Conservation (phyloP, 2,888 invertebrate species). For the Smittia sp. region DNA sequence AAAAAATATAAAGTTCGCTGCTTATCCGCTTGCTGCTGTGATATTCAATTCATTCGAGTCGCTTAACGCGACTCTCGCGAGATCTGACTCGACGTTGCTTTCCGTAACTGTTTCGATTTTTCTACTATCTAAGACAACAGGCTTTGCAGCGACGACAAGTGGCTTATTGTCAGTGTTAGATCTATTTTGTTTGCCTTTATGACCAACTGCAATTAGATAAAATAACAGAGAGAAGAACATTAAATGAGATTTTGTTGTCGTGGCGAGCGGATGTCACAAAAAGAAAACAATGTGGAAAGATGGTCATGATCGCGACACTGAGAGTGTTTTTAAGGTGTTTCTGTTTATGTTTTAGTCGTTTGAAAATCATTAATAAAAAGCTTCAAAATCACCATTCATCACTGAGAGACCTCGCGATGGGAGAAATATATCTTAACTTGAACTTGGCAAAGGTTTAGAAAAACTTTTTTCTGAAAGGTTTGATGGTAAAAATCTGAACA, state of each 20-base stretch:
- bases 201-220: slow-evolving; percentile 40
- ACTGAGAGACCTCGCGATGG: too few species aligned
- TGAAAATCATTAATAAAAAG: too few species aligned
- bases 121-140: slow-evolving; percentile 29
- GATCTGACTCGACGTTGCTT: slow-evolving; percentile 32
- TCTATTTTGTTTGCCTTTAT: slow-evolving; percentile 34
- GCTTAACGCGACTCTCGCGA: slow-evolving; percentile 44
- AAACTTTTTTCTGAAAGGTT: too few species aligned
- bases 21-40: slow-evolving; percentile 45
- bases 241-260: neutral
- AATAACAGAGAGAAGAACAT: slow-evolving; percentile 32
- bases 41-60: slow-evolving; percentile 49
- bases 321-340: neutral
- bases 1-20: neutral
- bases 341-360: neutral
- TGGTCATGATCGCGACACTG: neutral
- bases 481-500: too few species aligned
- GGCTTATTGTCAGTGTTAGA: slow-evolving; percentile 31
- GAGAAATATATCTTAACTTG: too few species aligned
- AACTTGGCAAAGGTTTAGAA: too few species aligned
- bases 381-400: too few species aligned
- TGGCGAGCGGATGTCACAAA: neutral
- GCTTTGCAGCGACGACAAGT: slow-evolving; percentile 34
- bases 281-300: neutral
- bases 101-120: slow-evolving; percentile 29